phyloP scores from a whole-genome alignment of 1,140 invertebrate genomes.

The Copidosoma floridanum region DNA sequence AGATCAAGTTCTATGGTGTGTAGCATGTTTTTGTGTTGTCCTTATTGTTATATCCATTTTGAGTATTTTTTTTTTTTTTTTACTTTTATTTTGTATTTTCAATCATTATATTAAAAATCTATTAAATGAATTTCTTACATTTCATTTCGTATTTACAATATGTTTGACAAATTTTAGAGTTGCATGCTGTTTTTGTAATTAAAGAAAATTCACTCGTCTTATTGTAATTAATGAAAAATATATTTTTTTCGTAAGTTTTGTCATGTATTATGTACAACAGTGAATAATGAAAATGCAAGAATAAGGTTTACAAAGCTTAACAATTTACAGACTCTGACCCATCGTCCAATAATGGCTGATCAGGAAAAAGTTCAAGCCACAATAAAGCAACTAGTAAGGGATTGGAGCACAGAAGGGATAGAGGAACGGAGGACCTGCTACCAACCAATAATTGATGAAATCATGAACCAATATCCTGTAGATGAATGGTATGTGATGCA shows the following conservation, averaged over 20 bases:
- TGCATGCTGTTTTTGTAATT: background rate
- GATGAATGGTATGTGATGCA: slow-evolving; percentile 51
- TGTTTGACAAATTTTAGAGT: no score
- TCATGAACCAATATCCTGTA: slow-evolving; percentile 71
- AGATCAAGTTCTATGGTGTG: slow-evolving; percentile 45
- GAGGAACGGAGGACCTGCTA: slow-evolving; percentile 86
- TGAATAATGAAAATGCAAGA: no score
- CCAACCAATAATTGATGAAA: slow-evolving; percentile 84
- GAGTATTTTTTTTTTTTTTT: background rate
- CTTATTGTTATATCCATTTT: background rate
- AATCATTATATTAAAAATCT: no score
- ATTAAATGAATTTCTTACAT: no score
- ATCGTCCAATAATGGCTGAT: slow-evolving; percentile 57
- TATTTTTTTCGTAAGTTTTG: no score
- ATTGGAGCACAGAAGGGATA: slow-evolving; percentile 87
- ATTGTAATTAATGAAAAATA: slow-evolving; percentile 1
- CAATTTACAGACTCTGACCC: slow-evolving; percentile 45
- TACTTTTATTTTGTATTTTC: no score
- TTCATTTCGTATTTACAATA: background rate
- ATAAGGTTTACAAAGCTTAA: no score
- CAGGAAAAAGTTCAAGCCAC: slow-evolving; percentile 89
- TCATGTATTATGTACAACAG: no score
- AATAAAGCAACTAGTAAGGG: slow-evolving; percentile 91
- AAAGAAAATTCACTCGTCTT: background rate
- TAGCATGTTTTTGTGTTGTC: slow-evolving; percentile 23